A percentile compares a stretch with the other conserved stretches of the same genome.
Evolutionary conservation across 2,797 vertebrate genomes (phyloP).

Genomic region (Coregonus suidteri): DNA sequence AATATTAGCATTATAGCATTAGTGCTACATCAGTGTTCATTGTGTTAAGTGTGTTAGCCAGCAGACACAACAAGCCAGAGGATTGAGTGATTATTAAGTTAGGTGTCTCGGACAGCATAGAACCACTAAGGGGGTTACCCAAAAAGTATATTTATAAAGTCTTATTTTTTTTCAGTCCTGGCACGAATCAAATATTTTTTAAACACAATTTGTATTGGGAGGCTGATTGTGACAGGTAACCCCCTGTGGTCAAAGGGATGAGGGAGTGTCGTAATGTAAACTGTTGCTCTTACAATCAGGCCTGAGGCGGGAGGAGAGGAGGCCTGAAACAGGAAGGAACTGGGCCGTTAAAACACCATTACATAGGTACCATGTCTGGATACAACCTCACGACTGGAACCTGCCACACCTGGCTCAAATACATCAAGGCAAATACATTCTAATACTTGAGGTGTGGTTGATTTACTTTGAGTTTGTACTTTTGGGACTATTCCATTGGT

Average conservation of each 20-base stretch:
- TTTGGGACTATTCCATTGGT: background rate
- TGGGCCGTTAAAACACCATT: conserved; percentile 57
- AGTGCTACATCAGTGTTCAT: conserved; percentile 20
- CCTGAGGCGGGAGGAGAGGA: conserved; percentile 89
- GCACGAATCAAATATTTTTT: conserved; percentile 26
- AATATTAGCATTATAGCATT: background rate
- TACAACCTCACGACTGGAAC: conserved; percentile 15
- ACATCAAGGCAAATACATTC: background rate
- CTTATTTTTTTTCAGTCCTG: conserved; percentile 24
- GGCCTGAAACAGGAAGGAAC: conserved; percentile 73
- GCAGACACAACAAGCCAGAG: conserved; percentile 31
- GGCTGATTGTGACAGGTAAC: conserved; percentile 46
- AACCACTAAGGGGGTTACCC: conserved; percentile 72
- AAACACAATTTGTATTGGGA: conserved; percentile 23
- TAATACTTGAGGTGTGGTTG: background rate
- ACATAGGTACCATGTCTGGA: conserved; percentile 31
- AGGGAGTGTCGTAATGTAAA: conserved; percentile 69
- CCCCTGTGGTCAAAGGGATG: conserved; percentile 59
- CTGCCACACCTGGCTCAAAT: conserved; percentile 2
- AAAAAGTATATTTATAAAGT: conserved; percentile 43
- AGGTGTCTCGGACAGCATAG: conserved; percentile 49
- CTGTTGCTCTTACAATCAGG: conserved; percentile 90
- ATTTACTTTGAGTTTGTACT: background rate
- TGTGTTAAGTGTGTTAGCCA: conserved; percentile 56
- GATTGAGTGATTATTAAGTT: conserved; percentile 68